Evolutionary conservation across 2,888 invertebrate species (phyloP), one percentile per base, ranked within the genome.

Genomic region (Diploptera punctata): DNA sequence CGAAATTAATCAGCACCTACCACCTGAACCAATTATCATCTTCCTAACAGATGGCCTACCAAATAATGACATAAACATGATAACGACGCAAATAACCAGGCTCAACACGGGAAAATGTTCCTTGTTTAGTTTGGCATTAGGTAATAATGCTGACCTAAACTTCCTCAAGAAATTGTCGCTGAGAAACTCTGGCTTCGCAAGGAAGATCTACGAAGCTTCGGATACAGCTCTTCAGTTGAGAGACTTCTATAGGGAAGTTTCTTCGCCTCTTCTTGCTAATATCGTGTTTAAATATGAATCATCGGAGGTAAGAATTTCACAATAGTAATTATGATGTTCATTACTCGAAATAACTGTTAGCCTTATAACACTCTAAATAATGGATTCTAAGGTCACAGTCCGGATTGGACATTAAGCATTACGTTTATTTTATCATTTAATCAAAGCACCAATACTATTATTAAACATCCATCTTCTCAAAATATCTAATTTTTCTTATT

Each of bases 121-220:
- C 3, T 86, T 92, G 71, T 91, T 88, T 80, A 87, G 89, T 0
- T 83, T 93, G 52, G 91, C 90, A n/a, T 91, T 92, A 78, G 92
- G 92, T 1, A 86, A 86, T 71, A 89, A 88, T 71, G 90, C 91
- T 0, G 90, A 92, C 80, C 87, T 88, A 77, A 82, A 84, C 26
- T 90, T 92, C 81, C 81, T 93, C 21, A 87, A 89, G 77, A 88
- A 88, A 79, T 79, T 93, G 61, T 87, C 92, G 0, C 82, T 88
- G 19, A 86, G 88, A 73, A 91, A 91, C 81, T 84, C 84, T 31
- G 93, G 91, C 2, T 89, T 90, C 81, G 87, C 89, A 77, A 83
- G 91, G 3, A 88, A 89, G 80, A 91, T 93, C 76, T 91, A 91
- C 82, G 91, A 90, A 80, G 90, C 88, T 18, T 85, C 89, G 0